Conservation (phyloP, 2,113 vertebrate species). For the Scortum barcoo region DNA sequence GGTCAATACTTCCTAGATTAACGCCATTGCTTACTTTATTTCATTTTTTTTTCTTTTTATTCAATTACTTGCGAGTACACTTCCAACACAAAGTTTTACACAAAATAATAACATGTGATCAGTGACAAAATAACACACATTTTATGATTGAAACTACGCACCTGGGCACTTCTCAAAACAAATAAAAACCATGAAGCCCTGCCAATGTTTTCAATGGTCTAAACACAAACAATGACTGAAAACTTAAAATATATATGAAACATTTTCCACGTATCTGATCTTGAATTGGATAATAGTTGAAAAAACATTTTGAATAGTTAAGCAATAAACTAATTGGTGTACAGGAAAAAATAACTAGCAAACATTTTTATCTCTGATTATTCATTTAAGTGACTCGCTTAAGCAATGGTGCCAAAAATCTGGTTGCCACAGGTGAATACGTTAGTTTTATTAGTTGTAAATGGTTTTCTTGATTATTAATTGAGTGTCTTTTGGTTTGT, state of each 20-base stretch:
- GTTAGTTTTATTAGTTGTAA: background rate
- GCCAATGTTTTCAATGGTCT: background rate
- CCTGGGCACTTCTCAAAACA: background rate
- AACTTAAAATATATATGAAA: background rate
- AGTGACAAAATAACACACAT: background rate
- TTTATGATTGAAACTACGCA: background rate
- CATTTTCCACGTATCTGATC: background rate
- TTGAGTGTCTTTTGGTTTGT: background rate
- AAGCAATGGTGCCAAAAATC: background rate
- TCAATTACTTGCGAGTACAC: background rate
- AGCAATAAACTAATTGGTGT: background rate
- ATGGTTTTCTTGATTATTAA: background rate
- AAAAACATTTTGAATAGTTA: background rate
- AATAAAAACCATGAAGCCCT: background rate
- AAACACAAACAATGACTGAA: background rate
- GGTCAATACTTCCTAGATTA: no score
- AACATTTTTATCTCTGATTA: background rate
- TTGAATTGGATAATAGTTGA: background rate
- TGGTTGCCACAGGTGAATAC: background rate
- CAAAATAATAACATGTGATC: background rate
- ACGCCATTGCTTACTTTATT: no score
- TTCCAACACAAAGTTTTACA: background rate
- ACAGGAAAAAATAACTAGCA: background rate
- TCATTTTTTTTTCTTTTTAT: background rate
- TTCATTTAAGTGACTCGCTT: background rate